Conservation (phyloP, 2,888 invertebrate species). For the Cheilosia pagana region DNA sequence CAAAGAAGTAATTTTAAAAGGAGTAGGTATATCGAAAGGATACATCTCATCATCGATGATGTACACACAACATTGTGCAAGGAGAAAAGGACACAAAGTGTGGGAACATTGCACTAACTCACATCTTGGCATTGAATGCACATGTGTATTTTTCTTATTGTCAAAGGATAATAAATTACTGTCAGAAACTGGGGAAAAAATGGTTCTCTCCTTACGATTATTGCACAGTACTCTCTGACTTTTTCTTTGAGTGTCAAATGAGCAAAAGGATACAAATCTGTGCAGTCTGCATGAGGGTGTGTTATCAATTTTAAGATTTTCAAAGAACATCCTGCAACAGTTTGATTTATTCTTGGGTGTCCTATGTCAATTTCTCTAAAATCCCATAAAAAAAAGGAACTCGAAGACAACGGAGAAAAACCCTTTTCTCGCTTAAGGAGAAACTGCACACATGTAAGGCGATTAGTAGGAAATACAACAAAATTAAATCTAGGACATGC, state of each 20-base stretch:
- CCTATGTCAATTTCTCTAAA: constrained; percentile 59
- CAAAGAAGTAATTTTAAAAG: constrained; percentile 21
- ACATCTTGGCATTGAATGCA: constrained; percentile 15
- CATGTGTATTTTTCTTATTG: constrained; percentile 67
- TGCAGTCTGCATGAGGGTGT: constrained; percentile 38
- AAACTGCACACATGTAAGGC: constrained; percentile 45
- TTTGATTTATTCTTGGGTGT: constrained; percentile 70
- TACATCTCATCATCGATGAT: constrained; percentile 61
- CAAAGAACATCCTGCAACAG: constrained; percentile 64
- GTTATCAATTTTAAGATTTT: constrained; percentile 56
- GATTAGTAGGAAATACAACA: constrained; percentile 58
- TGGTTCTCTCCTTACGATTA: constrained; percentile 35
- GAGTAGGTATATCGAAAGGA: constrained; percentile 48
- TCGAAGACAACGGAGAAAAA: constrained; percentile 39
- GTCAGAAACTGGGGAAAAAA: constrained; percentile 26
- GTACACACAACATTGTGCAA: constrained; percentile 65
- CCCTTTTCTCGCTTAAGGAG: constrained; percentile 66
- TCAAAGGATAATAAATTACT: constrained; percentile 71
- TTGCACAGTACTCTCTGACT: constrained; percentile 34
- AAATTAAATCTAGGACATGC: constrained; percentile 64
- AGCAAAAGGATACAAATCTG: constrained; percentile 50
- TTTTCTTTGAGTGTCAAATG: constrained; percentile 49
- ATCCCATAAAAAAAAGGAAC: constrained; percentile 40
- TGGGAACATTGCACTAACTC: constrained; percentile 62
- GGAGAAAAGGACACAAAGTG: constrained; percentile 47